Evolutionary conservation across 1,140 invertebrate species (phyloP), one percentile per base, ranked within the genome.

Genomic region (Macrotrachela quadricornifera): DNA sequence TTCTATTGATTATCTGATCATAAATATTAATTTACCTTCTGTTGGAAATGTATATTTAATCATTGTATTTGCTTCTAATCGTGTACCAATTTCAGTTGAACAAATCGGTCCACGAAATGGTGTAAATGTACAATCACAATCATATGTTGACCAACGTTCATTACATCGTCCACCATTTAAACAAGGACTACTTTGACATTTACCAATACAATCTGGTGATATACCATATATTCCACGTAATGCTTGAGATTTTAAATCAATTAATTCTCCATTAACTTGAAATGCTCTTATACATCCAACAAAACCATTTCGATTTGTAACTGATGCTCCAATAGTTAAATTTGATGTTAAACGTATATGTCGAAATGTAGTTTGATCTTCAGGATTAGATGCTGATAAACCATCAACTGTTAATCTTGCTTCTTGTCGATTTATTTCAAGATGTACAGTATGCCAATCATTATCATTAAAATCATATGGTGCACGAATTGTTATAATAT

Each of bases 101-200:
- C 90, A 95, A 66, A 94, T 92, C 46, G 85, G 86, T 51, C 90
- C 91, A 68, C 94, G 88, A 69, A 92, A 95, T 2, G 90, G 82
- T 15, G 88, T 95, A 79, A 85, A 95, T 49, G 90, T 79, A 63
- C 91, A 96, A 67, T 96, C 88, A 70, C 90, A 95, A 41, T 72
- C 76, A 67, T 91, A 96, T 6, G 78, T 75, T 65, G 87, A 83
- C 66, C 92, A 96, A n/a, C 78, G 76, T 71, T 96, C 90, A 47
- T 78, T 75, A 63, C 90, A 96, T 0, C 85, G 91, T 39, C 88
- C 90, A 65, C 90, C 88, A 66, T 95, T 95, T 10, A 92, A 75
- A 61, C 90, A 95, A 8, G 90, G 90, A 66, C 72, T 83, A 55
- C 83, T 88, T 57, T 77, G 74, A 68, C 90, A 95, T 66, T 84